A percentile compares a stretch with the other conserved stretches of the same genome.
phyloP scores from a whole-genome alignment of 92 coral and sea anemone genomes.

The Zoanthus gigantus region DNA sequence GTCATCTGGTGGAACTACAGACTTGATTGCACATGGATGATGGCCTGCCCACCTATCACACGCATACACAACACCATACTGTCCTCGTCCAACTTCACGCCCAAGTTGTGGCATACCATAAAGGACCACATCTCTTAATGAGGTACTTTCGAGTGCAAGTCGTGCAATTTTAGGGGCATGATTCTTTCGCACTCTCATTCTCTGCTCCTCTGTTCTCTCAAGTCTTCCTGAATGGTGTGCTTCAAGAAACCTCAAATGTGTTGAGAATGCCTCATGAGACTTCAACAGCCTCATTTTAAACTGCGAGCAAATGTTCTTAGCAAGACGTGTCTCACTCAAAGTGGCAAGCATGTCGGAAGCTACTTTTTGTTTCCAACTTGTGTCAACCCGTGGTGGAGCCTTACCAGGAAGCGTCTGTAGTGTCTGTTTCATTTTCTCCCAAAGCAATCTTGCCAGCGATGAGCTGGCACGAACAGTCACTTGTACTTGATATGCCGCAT shows the following conservation, averaged over 20 bases:
- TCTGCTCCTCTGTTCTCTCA: conserved; percentile 90
- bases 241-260: conserved; percentile 84
- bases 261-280: conserved; percentile 93
- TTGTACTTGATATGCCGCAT: conserved; percentile 97
- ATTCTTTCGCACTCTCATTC: conserved; percentile 89
- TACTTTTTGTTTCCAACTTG: conserved; percentile 89
- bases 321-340: conserved; percentile 94
- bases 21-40: conserved; percentile 96
- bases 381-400: conserved; percentile 91
- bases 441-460: conserved; percentile 94
- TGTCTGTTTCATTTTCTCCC: conserved; percentile 99
- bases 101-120: conserved; percentile 98
- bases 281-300: conserved; percentile 87
- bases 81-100: conserved; percentile 98
- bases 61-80: conserved; percentile 97
- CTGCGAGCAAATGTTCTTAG: conserved; percentile 93
- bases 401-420: conserved; percentile 92
- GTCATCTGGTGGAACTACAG: conserved; percentile 99
- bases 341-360: conserved; percentile 94
- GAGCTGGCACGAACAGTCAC: conserved; percentile 94
- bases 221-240: conserved; percentile 91
- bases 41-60: conserved; percentile 99
- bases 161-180: conserved; percentile 98
- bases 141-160: conserved; percentile 94
- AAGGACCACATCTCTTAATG: conserved; percentile 93